Base-by-base conservation (phyloP, 1,140 invertebrate genomes). In the Ericerus pela region DNA sequence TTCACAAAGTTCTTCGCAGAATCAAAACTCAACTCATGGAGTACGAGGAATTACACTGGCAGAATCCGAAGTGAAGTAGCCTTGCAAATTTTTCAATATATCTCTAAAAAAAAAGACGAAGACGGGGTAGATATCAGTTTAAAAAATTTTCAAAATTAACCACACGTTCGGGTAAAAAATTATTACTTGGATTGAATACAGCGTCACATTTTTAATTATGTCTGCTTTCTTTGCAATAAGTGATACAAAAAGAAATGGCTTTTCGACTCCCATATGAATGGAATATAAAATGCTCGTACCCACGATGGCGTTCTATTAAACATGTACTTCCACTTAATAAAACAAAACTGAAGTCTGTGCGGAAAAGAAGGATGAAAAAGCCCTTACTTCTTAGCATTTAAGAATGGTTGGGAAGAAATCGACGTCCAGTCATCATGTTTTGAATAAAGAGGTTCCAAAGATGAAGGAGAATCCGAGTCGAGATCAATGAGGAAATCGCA, bases 401-500 rank as follows among this genome's bases (percentile, higher is more conserved):
- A 66, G 69, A 95, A 93, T 57, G 78, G 77, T 2, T 82, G 72
- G 31, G 78, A 77, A 60, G 79, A 79, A 26, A 93, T 66, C 2
- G 85, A 67, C 37, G 77, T 79, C 84, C 91, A 96, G 27, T 79
- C 73, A 2, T 67, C 72, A 60, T 81, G 72, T 58, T 73, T 72
- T 8, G 87, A 79, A 73, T 96, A 96, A 60, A 80, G 81, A 1
- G 90, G 90, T 70, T 96, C 88, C 20, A 81, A 64, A 5, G 67
- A 60, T 14, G 81, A 82, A 53, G 82, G 76, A 58, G 71, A 73
- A 1, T 77, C 79, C n/a, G 80, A 68, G 70, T 95, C 87, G 8
- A 90, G 75, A 69, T 96, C 92, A 38, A 97, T 73, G 10, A 97
- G 69, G 66, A 89, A 91, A 71, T 92, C 79, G 64, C 88, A 89